These are phyloP conservation scores for Hemitrygon akajei DNA, from an alignment of 2,797 vertebrate species.

Conservation along the genomic window DNA sequence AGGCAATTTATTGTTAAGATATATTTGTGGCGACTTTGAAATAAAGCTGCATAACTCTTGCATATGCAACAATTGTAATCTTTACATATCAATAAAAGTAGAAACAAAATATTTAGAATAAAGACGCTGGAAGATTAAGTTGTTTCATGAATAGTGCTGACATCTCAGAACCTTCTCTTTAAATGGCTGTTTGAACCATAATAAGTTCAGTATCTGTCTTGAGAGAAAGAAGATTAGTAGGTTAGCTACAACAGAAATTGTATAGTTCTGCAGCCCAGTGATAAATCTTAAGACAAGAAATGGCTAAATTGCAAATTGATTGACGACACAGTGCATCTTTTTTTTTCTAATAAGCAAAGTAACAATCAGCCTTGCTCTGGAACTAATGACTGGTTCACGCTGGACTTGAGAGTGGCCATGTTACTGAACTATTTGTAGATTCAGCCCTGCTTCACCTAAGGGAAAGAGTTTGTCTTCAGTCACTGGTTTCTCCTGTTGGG, in stretches of 20 bases:
- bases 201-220: background rate
- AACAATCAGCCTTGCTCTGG: background rate
- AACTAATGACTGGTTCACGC: background rate
- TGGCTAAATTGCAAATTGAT: too few relatives aligned
- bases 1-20: slow-evolving; percentile 10
- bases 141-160: background rate
- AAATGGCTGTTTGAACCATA: background rate
- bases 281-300: background rate
- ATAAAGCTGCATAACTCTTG: slow-evolving; percentile 12
- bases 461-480: background rate
- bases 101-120: background rate
- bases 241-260: background rate
- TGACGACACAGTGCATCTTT: background rate
- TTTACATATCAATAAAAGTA: slow-evolving; percentile 28
- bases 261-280: background rate
- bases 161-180: background rate
- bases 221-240: background rate
- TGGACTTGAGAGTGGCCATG: background rate
- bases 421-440: background rate
- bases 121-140: background rate
- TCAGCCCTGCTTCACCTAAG: background rate
- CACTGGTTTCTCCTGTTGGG: background rate
- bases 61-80: slow-evolving; percentile 24
- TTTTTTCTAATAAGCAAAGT: background rate
- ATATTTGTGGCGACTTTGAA: slow-evolving; percentile 34